phyloP scores from a whole-genome alignment of 2,113 vertebrate genomes.

The Phoxinus phoxinus region DNA sequence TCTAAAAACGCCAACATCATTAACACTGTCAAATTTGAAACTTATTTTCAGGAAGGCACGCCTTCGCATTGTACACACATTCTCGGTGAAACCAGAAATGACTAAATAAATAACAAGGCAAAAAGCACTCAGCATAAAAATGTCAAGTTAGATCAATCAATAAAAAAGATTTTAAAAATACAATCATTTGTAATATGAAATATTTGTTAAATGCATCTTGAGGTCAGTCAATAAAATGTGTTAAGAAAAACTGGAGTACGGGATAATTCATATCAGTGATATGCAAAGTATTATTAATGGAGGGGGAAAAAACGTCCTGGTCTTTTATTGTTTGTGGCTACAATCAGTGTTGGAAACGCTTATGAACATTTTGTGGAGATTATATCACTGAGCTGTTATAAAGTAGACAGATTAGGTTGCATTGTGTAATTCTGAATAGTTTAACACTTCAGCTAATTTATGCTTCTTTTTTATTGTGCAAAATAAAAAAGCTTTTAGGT shows the following conservation, averaged over 20 bases:
- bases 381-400: constrained; percentile 70
- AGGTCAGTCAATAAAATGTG: too few species aligned
- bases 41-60: constrained; percentile 4
- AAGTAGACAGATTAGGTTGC: constrained; percentile 75
- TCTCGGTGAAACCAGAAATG: neutral
- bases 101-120: constrained; percentile 3
- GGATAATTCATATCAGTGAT: neutral
- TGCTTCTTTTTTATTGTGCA: neutral
- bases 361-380: constrained; percentile 66
- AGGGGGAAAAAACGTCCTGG: neutral
- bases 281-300: neutral
- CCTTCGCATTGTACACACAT: neutral
- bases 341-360: constrained; percentile 46
- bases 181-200: neutral
- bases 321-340: neutral
- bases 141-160: neutral
- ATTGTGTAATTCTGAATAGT: constrained; percentile 71
- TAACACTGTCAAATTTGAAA: neutral
- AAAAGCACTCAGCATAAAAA: neutral
- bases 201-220: neutral
- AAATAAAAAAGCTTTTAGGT: constrained; percentile 16
- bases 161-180: too few species aligned
- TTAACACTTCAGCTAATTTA: constrained; percentile 64
- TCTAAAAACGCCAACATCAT: constrained; percentile 1
- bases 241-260: neutral